These are phyloP conservation scores for Drosophila sucinea DNA, from an alignment of 1,140 invertebrate species.

Conservation along the genomic window DNA sequence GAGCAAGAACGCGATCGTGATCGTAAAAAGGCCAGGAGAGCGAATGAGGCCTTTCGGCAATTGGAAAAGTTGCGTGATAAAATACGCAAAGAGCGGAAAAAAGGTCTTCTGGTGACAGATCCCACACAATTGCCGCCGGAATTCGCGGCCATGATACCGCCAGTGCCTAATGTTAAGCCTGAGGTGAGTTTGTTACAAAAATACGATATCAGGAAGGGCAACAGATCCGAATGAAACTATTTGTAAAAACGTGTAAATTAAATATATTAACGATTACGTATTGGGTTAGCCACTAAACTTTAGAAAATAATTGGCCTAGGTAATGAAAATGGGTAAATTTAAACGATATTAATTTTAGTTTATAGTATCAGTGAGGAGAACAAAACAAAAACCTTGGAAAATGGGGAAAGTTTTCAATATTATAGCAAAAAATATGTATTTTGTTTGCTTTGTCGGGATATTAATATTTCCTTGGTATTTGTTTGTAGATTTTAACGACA, in stretches of 20 bases:
- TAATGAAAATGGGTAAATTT: too few species aligned
- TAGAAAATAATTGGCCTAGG: too few species aligned
- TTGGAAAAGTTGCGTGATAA: slow-evolving; percentile 79
- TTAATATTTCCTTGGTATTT: neutral
- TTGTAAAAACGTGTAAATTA: too few species aligned
- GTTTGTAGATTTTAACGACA: slow-evolving; percentile 11
- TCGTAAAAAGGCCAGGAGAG: slow-evolving; percentile 70
- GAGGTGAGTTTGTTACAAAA: slow-evolving; percentile 54
- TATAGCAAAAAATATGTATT: too few species aligned
- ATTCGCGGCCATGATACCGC: slow-evolving; percentile 70
- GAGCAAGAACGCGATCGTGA: slow-evolving; percentile 81
- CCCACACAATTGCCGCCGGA: slow-evolving; percentile 67
- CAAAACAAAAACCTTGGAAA: too few species aligned
- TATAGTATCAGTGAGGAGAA: too few species aligned
- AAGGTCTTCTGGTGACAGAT: slow-evolving; percentile 70
- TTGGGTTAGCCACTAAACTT: too few species aligned
- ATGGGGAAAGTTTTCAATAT: too few species aligned
- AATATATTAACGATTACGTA: too few species aligned
- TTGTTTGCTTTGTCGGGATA: neutral
- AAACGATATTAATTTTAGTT: too few species aligned
- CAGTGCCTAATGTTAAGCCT: slow-evolving; percentile 75
- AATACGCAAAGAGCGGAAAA: slow-evolving; percentile 80
- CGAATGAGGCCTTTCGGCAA: slow-evolving; percentile 79
- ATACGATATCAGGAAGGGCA: too few species aligned
- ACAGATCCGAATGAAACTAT: too few species aligned